phyloP scores from a whole-genome alignment of 2,797 vertebrate genomes.

The Rhinichthys osculus region DNA sequence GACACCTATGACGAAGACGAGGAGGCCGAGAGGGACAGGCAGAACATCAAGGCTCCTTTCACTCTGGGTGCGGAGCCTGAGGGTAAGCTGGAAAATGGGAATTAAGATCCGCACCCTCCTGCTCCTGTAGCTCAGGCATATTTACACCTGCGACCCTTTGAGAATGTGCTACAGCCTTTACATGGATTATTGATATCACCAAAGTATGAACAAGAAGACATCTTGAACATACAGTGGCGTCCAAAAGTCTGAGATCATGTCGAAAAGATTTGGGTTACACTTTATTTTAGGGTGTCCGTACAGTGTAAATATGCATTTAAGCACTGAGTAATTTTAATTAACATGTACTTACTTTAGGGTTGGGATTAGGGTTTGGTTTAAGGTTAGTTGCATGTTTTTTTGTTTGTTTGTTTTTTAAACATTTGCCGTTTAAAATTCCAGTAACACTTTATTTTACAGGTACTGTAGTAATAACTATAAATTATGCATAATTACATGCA shows the following conservation, averaged over 20 bases:
- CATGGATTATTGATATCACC: not conserved
- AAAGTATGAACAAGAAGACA: not conserved
- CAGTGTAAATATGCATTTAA: not conserved
- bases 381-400: not conserved
- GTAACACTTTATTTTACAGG: not conserved
- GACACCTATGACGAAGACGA: slow-evolving; percentile 91
- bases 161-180: slow-evolving; percentile 17
- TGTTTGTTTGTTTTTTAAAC: not conserved
- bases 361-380: not conserved
- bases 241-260: not conserved
- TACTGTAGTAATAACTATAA: not conserved
- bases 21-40: slow-evolving; percentile 89
- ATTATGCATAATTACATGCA: not conserved
- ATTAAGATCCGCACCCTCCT: slow-evolving; percentile 68
- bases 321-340: not conserved
- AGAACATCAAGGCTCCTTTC: slow-evolving; percentile 90
- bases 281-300: not conserved
- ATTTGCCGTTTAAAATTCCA: no score
- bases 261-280: no score
- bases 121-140: slow-evolving; percentile 1
- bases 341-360: not conserved
- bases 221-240: not conserved
- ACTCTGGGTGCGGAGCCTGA: slow-evolving; percentile 70
- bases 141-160: not conserved
- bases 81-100: slow-evolving; percentile 82